A percentile compares a stretch with the other conserved stretches of the same genome.
phyloP scores from a whole-genome alignment of 2,888 invertebrate genomes.

The Drosophila mercatorum region DNA sequence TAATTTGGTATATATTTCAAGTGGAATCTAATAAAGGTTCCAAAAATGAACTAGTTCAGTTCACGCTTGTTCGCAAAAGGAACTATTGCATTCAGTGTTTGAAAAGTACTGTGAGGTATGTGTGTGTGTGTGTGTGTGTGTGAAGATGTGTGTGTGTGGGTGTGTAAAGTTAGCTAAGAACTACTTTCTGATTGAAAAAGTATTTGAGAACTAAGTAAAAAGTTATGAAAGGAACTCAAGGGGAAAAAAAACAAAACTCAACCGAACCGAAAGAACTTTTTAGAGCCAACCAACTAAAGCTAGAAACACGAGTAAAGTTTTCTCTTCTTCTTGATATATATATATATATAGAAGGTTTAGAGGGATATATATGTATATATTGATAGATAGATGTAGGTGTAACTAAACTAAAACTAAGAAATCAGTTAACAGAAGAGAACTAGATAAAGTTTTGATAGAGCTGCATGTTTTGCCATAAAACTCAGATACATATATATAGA shows the following conservation, averaged over 20 bases:
- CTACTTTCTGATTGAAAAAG: conserved; percentile 37
- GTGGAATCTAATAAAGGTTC: neutral
- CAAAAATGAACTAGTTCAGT: neutral
- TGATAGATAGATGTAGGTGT: conserved; percentile 13
- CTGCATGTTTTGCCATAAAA: conserved; percentile 30
- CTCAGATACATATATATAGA: neutral
- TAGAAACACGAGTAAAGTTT: conserved; percentile 23
- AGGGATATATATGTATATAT: neutral
- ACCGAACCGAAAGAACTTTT: conserved; percentile 18
- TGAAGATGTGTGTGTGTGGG: conserved; percentile 3
- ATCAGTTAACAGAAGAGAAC: conserved; percentile 27
- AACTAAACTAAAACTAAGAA: conserved; percentile 54
- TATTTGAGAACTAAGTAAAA: conserved; percentile 20
- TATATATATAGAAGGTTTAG: neutral
- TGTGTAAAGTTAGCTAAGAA: conserved; percentile 26
- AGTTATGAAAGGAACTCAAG: conserved; percentile 7
- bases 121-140: conserved; percentile 10
- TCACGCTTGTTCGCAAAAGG: neutral
- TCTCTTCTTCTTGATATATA: neutral
- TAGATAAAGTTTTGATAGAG: conserved; percentile 33
- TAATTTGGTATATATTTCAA: neutral
- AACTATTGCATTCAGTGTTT: neutral
- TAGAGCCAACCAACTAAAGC: conserved; percentile 20
- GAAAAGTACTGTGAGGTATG: neutral
- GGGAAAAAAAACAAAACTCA: neutral